Percentiles rank a stretch among this genome's conserved stretches.
Evolutionary conservation across 2,797 vertebrate genomes (phyloP).

Genomic region (Calcarius lapponicus): DNA sequence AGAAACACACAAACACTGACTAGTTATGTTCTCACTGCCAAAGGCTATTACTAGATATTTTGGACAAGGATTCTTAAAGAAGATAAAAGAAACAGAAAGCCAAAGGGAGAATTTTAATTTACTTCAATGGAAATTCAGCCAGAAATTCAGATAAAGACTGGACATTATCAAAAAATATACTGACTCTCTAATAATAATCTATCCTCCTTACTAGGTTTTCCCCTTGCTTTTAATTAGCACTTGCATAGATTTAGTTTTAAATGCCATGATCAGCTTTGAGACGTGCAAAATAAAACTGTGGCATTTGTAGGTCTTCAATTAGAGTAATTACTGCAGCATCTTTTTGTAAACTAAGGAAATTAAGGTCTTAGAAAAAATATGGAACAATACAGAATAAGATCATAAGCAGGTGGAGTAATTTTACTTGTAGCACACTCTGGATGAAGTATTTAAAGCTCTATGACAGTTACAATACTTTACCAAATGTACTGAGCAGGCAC

Average conservation of each 20-base stretch:
- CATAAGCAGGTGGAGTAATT: background rate
- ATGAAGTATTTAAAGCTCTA: background rate
- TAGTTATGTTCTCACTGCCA: background rate
- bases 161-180: background rate
- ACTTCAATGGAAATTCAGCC: background rate
- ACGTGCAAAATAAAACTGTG: background rate
- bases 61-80: background rate
- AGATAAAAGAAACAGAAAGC: background rate
- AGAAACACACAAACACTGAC: background rate
- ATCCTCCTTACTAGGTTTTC: background rate
- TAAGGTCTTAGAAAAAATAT: background rate
- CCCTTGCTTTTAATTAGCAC: background rate
- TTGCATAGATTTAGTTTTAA: background rate
- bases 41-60: background rate
- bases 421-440: background rate
- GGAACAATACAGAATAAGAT: background rate
- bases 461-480: background rate
- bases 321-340: background rate
- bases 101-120: background rate
- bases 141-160: background rate
- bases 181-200: background rate
- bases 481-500: background rate
- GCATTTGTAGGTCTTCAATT: background rate
- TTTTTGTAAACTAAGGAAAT: background rate
- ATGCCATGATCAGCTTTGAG: background rate